phyloP scores from a whole-genome alignment of 2,888 invertebrate species.

The Thymelicus sylvestris region DNA sequence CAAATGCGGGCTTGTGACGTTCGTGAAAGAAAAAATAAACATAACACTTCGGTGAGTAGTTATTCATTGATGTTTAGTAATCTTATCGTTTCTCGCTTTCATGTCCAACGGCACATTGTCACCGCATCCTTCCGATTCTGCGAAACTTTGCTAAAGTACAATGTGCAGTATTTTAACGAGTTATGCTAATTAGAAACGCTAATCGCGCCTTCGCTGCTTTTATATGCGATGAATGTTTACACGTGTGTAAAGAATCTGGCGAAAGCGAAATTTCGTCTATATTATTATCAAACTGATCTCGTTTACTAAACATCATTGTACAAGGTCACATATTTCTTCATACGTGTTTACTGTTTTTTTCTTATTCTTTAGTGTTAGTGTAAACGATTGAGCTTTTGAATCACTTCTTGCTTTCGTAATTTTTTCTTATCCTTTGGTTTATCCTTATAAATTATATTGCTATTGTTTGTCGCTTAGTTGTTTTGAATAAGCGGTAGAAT shows the following conservation, averaged over 20 bases:
- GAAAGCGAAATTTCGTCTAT: constrained; percentile 60
- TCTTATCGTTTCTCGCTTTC: constrained; percentile 40
- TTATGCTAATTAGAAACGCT: constrained; percentile 51
- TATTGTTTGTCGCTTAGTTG: not conserved
- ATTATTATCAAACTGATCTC: constrained; percentile 28
- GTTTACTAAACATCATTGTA: constrained; percentile 23
- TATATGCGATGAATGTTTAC: constrained; percentile 16
- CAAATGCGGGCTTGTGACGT: constrained; percentile 69
- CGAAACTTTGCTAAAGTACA: constrained; percentile 39
- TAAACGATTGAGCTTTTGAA: not conserved
- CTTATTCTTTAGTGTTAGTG: not conserved
- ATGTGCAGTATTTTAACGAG: constrained; percentile 46
- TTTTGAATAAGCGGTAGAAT: not conserved
- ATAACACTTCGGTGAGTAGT: constrained; percentile 75
- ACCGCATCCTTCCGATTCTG: constrained; percentile 26
- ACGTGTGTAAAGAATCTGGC: constrained; percentile 51
- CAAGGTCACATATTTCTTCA: constrained; percentile 32
- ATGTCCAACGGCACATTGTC: constrained; percentile 28
- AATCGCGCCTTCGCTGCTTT: constrained; percentile 41
- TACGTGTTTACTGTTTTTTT: constrained; percentile 17
- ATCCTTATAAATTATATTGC: not conserved
- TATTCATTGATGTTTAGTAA: constrained; percentile 49
- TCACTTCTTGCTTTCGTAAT: not conserved
- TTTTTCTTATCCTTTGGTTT: not conserved
- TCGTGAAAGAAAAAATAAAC: constrained; percentile 74